Evolutionary conservation across 2,113 vertebrate species (phyloP).

Genomic region (Charadrius vociferus): DNA sequence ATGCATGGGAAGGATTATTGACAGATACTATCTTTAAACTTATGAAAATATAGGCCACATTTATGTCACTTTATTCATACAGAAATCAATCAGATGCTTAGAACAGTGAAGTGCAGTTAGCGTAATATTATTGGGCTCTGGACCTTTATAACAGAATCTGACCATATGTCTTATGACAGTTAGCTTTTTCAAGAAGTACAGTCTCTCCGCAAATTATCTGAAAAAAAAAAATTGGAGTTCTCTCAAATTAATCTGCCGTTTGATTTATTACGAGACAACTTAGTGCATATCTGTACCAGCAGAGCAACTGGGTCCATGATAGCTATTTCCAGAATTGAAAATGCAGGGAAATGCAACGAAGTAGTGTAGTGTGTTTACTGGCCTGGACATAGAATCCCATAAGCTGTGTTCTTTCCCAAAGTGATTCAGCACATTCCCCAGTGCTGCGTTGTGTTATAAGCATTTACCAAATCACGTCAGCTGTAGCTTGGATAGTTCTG

Average conservation of each 20-base stretch:
- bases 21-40: not conserved
- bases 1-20: not conserved
- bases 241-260: not conserved
- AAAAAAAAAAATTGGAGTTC: not conserved
- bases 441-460: not conserved
- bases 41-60: not conserved
- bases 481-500: not conserved
- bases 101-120: not conserved
- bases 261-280: not conserved
- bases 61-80: not conserved
- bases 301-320: not conserved
- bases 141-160: not conserved
- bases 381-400: not conserved
- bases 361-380: not conserved
- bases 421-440: not conserved
- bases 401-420: not conserved
- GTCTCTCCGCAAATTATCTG: not conserved
- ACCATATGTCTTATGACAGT: not conserved
- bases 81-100: not conserved
- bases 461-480: not conserved
- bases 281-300: not conserved
- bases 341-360: not conserved
- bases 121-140: not conserved
- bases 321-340: not conserved
- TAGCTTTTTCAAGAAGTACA: not conserved